A percentile compares a stretch with the other conserved stretches of the same genome.
Conservation (phyloP, 2,113 vertebrate species). For the Hippocampus zosterae region DNA sequence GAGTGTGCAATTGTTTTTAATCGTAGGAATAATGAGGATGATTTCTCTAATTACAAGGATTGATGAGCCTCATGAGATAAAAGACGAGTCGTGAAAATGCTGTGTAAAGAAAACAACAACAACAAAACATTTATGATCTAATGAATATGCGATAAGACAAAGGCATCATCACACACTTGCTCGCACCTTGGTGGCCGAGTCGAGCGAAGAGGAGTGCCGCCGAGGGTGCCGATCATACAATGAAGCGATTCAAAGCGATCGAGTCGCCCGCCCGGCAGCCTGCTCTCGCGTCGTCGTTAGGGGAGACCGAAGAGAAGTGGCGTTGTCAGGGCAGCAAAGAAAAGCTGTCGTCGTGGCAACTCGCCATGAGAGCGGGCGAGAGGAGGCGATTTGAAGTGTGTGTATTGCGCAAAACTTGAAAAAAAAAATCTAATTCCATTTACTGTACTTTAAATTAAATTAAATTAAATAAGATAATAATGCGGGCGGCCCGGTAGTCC, state of each 20-base stretch:
- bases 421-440: too few species aligned
- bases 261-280: conserved; percentile 15
- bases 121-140: neutral
- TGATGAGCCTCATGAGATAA: neutral
- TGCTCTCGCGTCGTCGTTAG: conserved; percentile 36
- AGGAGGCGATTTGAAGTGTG: conserved; percentile 18
- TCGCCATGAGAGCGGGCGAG: conserved; percentile 21
- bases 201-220: conserved; percentile 19
- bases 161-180: neutral
- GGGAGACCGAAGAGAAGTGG: conserved; percentile 45
- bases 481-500: too few species aligned
- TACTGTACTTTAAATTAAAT: too few species aligned
- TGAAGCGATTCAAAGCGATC: conserved; percentile 19
- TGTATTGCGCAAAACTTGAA: neutral
- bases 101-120: neutral
- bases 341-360: conserved; percentile 58
- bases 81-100: too few species aligned
- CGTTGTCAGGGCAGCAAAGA: conserved; percentile 65
- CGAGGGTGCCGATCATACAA: conserved; percentile 19
- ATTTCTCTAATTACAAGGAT: neutral
- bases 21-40: neutral
- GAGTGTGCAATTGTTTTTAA: neutral
- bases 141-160: neutral
- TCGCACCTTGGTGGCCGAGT: neutral
- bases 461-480: too few species aligned